Conservation (phyloP, 2,113 vertebrate species). For the pig (Sus scrofa) region DNA sequence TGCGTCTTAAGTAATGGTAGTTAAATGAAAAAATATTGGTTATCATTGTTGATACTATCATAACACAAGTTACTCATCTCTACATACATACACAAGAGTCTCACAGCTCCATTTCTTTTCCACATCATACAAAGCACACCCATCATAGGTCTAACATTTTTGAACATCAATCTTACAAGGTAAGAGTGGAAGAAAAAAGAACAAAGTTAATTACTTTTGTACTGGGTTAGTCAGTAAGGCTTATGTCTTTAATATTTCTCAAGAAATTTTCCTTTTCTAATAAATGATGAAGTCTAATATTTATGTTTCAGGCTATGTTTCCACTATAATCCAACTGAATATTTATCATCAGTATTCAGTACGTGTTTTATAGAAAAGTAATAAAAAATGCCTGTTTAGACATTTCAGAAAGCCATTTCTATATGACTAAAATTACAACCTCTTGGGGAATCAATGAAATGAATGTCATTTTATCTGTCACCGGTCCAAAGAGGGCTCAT, state of each 20-base stretch:
- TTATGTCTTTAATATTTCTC: neutral
- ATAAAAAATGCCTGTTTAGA: neutral
- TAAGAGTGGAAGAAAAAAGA: neutral
- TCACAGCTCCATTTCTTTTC: neutral
- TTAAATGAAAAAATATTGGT: neutral
- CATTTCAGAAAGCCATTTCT: slow-evolving; percentile 51
- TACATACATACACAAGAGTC: neutral
- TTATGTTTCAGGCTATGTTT: neutral
- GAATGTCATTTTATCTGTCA: neutral
- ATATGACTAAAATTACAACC: neutral
- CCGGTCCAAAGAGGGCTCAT: neutral
- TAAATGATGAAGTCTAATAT: slow-evolving; percentile 2
- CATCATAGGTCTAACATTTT: neutral
- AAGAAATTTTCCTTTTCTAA: neutral
- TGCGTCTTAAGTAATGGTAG: neutral
- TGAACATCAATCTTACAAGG: neutral
- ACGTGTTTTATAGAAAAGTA: neutral
- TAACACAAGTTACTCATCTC: neutral
- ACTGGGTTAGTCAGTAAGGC: neutral
- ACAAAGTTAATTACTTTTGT: neutral
- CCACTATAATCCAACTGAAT: neutral
- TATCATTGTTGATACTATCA: neutral
- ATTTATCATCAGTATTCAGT: neutral
- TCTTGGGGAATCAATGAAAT: neutral
- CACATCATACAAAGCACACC: neutral